Base-by-base conservation (phyloP, 2,113 vertebrate species). In the Periophthalmus modestus region DNA sequence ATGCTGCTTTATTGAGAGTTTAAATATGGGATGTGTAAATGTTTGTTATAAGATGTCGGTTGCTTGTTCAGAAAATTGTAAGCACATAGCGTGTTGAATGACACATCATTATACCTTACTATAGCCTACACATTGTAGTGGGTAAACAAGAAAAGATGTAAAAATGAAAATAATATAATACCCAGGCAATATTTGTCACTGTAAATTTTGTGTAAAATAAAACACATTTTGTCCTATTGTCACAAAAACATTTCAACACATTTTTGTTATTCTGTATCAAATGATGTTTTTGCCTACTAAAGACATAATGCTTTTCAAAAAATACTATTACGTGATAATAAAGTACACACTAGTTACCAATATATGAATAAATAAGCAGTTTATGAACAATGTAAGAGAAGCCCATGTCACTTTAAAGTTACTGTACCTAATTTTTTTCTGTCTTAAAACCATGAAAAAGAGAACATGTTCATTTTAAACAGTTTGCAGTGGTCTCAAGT, bases 1-100 rank as follows among this genome's bases (percentile, higher is more conserved):
- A 72, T 82, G 78, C 81, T 80, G 72, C 77, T 85, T 86, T 58
- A 63, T 72, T 54, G 50, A 78, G 62, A 14, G 50, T 74, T 76
- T 85, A 52, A 12, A 28, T 71, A 66, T 69, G 54, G 65, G 33
- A 78, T 77, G 46, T 73, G 69, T 52, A 69, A 63, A 78, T 66
- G 28, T 75, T 85, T 82, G 72, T 78, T 73, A 63, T 59, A 19
- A 72, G 81, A 69, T 33, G 55, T 55, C 15, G 23, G 13, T 24
- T 61, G 58, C 58, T 61, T 28, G 23, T 61, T 15, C 58, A 15
- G 55, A 57, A 23, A 57, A 57, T 74, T 74, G 66, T 71, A 74
- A 36, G 28, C 59, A 62, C 59, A 62, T 62, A 62, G 59, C 58
- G 13, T 34, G 58, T 61, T 61, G 24, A 48, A 48, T 16, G 12